Base-by-base conservation (phyloP, 2,888 invertebrate species). In the Embidobia sp. region DNA sequence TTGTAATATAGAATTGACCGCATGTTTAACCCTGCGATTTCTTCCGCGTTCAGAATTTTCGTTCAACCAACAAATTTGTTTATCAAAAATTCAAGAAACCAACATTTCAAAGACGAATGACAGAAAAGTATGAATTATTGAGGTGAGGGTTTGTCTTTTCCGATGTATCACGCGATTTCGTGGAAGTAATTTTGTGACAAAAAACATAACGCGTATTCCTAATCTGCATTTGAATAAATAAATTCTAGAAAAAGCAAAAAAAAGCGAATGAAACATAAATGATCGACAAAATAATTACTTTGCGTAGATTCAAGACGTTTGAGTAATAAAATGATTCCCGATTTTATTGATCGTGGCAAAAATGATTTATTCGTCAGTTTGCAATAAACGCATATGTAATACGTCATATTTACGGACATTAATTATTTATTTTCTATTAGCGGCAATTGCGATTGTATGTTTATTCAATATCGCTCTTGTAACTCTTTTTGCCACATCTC, bases 71-170 rank as follows among this genome's bases (percentile, higher is more conserved):
- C 29, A 53, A 26, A 63, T 48, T 46, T 19, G 48, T 44, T 55
- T 19, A 48, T 70, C 53, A 51, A 46, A 51, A 35, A 70, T 72
- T 46, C 19, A 72, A 37, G 37, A 26, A 15, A 4, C 22, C 33
- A 35, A 18, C 61, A 16, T 61, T 70, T 61, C 53, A 29, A 19
- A 37, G n/a, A 33, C 26, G 46, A 26, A 53, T 40, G 53, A 63
- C 72, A 72, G 63, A 63, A 63, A 72, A 31, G 11, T 27, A 48
- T 63, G 72, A 72, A 72, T 72, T 72, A 72, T 72, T 72, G 48
- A 72, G 51, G 35, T 37, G 49, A 37, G 46, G 63, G 63, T 51
- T 72, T 26, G 55, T 55, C 72, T 72, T 63, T 72, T 72, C 63
- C 55, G 37, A 63, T 46, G 72, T 48, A 46, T 63, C 72, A 72